Evolutionary conservation across 2,888 invertebrate species (phyloP).

Genomic region (Halictus quadricinctus): DNA sequence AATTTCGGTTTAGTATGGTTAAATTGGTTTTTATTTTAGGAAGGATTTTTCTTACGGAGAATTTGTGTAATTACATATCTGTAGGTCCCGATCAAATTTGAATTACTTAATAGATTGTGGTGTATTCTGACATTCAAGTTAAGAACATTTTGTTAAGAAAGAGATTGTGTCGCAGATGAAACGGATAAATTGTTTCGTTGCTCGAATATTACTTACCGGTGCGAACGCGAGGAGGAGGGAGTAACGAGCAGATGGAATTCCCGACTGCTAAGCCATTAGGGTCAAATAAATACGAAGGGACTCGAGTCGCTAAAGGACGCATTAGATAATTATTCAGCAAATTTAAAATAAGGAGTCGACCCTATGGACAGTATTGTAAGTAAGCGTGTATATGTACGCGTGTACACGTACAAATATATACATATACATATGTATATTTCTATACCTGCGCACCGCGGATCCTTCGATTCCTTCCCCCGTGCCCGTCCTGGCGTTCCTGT

Average conservation of each 20-base stretch:
- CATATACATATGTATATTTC: conserved; percentile 54
- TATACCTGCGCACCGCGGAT: conserved; percentile 68
- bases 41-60: too few relatives aligned
- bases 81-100: too few relatives aligned
- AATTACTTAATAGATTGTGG: too few relatives aligned
- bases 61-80: too few relatives aligned
- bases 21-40: too few relatives aligned
- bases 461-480: conserved; percentile 49
- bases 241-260: neutral
- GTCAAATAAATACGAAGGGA: conserved; percentile 5
- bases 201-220: neutral
- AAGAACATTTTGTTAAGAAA: neutral
- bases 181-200: neutral
- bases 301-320: neutral
- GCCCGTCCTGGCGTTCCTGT: conserved; percentile 50
- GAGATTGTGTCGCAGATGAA: neutral
- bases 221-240: neutral
- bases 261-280: neutral
- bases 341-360: conserved; percentile 26
- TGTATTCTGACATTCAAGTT: neutral
- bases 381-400: neutral
- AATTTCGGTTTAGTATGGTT: too few relatives aligned
- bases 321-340: conserved; percentile 26
- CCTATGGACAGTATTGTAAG: conserved; percentile 3
- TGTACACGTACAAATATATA: neutral